phyloP scores from a whole-genome alignment of 92 coral and sea anemone species.

The Chrysogorgia sp. region DNA sequence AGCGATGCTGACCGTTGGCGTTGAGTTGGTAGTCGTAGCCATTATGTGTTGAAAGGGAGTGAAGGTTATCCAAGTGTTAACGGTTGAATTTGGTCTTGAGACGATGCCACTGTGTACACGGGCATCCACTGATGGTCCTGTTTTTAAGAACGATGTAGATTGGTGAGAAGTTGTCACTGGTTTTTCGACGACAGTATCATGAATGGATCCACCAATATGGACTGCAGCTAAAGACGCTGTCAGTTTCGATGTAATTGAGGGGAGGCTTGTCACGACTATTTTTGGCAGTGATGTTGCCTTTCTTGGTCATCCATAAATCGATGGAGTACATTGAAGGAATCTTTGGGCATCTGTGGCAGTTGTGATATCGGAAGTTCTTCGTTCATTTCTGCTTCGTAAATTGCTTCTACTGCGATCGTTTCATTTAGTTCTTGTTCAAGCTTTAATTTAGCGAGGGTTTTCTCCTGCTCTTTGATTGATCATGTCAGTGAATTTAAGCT shows the following conservation, averaged over 20 bases:
- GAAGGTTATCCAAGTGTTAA: background rate
- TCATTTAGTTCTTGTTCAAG: conserved; percentile 45
- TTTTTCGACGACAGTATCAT: too few relatives aligned
- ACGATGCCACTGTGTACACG: too few relatives aligned
- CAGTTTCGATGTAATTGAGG: too few relatives aligned
- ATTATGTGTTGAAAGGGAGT: background rate
- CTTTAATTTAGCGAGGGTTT: conserved; percentile 20
- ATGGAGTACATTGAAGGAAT: background rate
- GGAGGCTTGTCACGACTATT: too few relatives aligned
- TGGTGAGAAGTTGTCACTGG: too few relatives aligned
- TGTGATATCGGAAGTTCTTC: background rate
- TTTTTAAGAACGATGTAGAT: too few relatives aligned
- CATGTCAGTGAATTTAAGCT: conserved; percentile 44
- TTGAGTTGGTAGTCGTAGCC: background rate
- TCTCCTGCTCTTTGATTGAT: conserved; percentile 32
- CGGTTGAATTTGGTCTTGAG: background rate
- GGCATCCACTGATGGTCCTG: too few relatives aligned
- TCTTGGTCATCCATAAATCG: background rate
- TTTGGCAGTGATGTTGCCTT: too few relatives aligned
- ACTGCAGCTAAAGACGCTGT: too few relatives aligned
- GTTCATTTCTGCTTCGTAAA: conserved; percentile 32
- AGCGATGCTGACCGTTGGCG: background rate
- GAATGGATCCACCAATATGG: too few relatives aligned
- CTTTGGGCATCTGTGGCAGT: background rate
- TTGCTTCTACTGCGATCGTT: conserved; percentile 46